A percentile compares a stretch with the other conserved stretches of the same genome.
These are phyloP conservation scores for Brachionus paranguensis DNA, from an alignment of 1,140 invertebrate genomes.

Conservation along the genomic window DNA sequence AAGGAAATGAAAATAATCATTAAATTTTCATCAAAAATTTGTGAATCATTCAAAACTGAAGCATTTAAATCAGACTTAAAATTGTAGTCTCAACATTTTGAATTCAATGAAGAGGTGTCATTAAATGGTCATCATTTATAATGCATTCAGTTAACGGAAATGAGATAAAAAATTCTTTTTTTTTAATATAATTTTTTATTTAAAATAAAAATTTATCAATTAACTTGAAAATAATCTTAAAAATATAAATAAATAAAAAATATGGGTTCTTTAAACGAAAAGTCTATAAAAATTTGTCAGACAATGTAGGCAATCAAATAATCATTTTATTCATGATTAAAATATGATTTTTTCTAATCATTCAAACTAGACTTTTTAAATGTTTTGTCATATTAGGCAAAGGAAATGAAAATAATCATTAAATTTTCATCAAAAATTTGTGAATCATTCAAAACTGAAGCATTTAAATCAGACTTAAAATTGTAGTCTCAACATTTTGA, in stretches of 20 bases:
- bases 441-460: neutral
- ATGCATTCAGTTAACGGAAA: neutral
- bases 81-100: constrained; percentile 18
- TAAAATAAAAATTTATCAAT: neutral
- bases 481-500: constrained; percentile 16
- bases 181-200: constrained; percentile 15
- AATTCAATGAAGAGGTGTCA: constrained; percentile 37
- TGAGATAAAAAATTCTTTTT: neutral
- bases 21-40: neutral
- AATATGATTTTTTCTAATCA: constrained; percentile 11
- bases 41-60: neutral
- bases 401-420: neutral
- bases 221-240: too few species aligned
- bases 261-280: neutral
- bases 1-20: constrained; percentile 1
- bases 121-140: constrained; percentile 11
- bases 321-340: constrained; percentile 6
- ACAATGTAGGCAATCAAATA: constrained; percentile 37
- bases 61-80: neutral
- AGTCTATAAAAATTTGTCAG: constrained; percentile 1
- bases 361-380: neutral
- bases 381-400: neutral
- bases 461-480: neutral
- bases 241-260: too few species aligned
- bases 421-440: neutral